Percentiles rank a stretch among this genome's conserved stretches.
Conservation (phyloP, 2,888 invertebrate species). For the Gymnocheta viridis region DNA sequence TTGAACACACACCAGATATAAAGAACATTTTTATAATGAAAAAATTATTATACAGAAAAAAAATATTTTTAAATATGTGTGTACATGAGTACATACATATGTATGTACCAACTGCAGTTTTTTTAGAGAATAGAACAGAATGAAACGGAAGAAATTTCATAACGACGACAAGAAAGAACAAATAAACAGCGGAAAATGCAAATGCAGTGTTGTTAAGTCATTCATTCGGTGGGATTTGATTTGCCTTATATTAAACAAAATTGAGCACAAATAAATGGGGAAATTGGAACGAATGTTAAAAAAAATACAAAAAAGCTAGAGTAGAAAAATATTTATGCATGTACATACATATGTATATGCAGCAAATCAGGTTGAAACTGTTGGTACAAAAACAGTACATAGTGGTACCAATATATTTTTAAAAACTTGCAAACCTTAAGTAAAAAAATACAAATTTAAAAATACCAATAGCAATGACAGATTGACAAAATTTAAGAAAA, state of each 20-base stretch:
- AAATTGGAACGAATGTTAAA: constrained; percentile 60
- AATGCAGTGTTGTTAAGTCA: constrained; percentile 53
- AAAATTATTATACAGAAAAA: no score
- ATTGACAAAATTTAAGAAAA: no score
- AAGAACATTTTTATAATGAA: no score
- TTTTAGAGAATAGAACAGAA: constrained; percentile 44
- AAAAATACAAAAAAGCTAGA: constrained; percentile 9
- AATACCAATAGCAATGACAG: no score
- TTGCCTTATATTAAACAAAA: constrained; percentile 44
- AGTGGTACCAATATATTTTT: no score
- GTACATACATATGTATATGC: not conserved
- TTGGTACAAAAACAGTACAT: not conserved
- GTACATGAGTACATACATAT: not conserved
- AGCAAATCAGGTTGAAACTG: not conserved
- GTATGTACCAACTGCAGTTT: constrained; percentile 35
- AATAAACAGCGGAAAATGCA: constrained; percentile 43
- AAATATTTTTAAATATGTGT: no score
- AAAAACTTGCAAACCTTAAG: no score
- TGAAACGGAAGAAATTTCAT: constrained; percentile 59
- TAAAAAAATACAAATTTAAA: no score
- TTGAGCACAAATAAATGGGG: constrained; percentile 60
- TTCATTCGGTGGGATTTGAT: constrained; percentile 25
- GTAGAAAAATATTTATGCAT: not conserved
- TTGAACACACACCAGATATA: no score
- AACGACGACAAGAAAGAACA: constrained; percentile 22